phyloP scores from a whole-genome alignment of 2,113 vertebrate species.

The Dendropsophus ebraccatus region DNA sequence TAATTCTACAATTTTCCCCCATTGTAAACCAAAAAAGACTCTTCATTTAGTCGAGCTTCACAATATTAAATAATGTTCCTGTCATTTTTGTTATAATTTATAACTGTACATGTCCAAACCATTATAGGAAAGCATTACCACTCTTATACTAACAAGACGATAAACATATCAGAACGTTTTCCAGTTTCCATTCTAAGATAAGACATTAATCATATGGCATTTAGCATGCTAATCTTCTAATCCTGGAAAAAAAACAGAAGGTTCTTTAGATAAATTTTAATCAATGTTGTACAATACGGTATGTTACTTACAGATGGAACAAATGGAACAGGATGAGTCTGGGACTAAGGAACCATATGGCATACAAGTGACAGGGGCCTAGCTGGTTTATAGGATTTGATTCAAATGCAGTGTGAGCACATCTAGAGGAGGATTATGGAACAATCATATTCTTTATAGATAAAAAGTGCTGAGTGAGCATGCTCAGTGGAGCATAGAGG shows the following conservation, averaged over 20 bases:
- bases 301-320: conserved; percentile 4
- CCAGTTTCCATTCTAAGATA: not conserved
- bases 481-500: no score
- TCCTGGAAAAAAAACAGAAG: not conserved
- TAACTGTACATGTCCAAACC: no score
- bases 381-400: not conserved
- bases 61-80: no score
- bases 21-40: no score
- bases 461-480: no score
- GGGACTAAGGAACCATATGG: not conserved
- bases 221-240: not conserved
- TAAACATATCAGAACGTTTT: not conserved
- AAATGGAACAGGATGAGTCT: conserved; percentile 11
- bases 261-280: conserved; percentile 7
- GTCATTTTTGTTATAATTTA: not conserved
- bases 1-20: no score
- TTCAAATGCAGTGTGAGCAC: not conserved
- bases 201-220: not conserved
- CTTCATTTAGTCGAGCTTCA: no score
- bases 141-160: not conserved
- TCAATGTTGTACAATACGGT: not conserved
- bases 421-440: no score
- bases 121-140: not conserved
- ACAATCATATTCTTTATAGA: no score
- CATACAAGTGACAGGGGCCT: not conserved